phyloP scores from a whole-genome alignment of 2,888 invertebrate genomes.

The Aromia moschata region DNA sequence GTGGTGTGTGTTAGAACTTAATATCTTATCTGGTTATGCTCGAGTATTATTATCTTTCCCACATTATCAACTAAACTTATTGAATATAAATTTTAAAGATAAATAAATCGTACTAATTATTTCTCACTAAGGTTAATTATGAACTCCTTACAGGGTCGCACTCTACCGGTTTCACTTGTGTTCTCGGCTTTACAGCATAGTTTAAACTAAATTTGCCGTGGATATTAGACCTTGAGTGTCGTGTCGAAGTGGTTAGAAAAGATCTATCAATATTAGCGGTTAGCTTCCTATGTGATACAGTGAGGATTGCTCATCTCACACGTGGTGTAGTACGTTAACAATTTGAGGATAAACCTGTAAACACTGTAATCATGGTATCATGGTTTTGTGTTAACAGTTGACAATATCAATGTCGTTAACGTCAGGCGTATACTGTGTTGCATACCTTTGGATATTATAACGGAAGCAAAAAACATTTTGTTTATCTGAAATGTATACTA shows the following conservation, averaged over 20 bases:
- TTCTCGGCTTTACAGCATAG: constrained; percentile 13
- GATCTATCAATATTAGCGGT: constrained; percentile 6
- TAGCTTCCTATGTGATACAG: constrained; percentile 12
- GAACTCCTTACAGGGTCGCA: constrained; percentile 14
- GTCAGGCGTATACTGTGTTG: constrained; percentile 18
- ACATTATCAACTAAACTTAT: constrained; percentile 27
- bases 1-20: background rate
- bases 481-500: no score
- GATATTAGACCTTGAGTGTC: constrained; percentile 21
- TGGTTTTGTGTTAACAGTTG: no score
- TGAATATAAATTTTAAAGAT: constrained; percentile 29
- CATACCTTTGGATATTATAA: no score
- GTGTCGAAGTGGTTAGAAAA: constrained; percentile 6
- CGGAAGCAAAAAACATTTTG: no score
- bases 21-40: constrained; percentile 16
- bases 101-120: constrained; percentile 26
- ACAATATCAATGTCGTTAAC: no score
- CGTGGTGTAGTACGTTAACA: constrained; percentile 8
- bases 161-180: constrained; percentile 10
- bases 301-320: constrained; percentile 20
- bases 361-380: constrained; percentile 2
- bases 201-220: constrained; percentile 23
- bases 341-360: constrained; percentile 3
- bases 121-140: constrained; percentile 16
- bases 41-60: constrained; percentile 29